A percentile compares a stretch with the other conserved stretches of the same genome.
Conservation (phyloP, 1,140 invertebrate genomes). For the Drosophila ohnishii region DNA sequence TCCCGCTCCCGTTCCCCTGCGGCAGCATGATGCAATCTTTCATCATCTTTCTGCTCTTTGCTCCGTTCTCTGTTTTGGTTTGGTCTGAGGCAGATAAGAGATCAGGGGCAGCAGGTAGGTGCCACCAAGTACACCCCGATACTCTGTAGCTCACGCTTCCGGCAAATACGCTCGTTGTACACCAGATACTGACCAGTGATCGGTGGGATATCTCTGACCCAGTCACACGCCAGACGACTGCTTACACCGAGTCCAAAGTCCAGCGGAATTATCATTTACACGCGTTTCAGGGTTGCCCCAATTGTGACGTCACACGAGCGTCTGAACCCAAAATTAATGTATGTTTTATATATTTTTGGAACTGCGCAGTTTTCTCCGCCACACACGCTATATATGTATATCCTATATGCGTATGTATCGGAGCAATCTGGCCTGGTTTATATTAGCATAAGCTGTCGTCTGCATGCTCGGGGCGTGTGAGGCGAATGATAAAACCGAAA, state of each 20-base stretch:
- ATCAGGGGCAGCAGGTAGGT: constrained; percentile 18
- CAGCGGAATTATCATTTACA: constrained; percentile 31
- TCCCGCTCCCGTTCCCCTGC: neutral
- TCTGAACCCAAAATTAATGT: constrained; percentile 23
- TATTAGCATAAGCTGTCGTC: constrained; percentile 37
- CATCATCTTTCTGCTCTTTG: constrained; percentile 52
- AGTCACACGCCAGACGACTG: constrained; percentile 20
- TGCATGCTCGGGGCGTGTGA: constrained; percentile 29
- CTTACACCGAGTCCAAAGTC: constrained; percentile 35
- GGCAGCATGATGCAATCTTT: constrained; percentile 76
- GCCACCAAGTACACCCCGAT: neutral
- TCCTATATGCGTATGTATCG: constrained; percentile 1
- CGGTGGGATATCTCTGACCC: constrained; percentile 8
- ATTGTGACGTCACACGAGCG: constrained; percentile 34
- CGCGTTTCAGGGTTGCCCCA: constrained; percentile 40
- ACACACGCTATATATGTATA: neutral
- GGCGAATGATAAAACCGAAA: constrained; percentile 33
- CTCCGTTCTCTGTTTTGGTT: constrained; percentile 28
- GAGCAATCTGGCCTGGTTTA: constrained; percentile 42
- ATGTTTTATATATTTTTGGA: constrained; percentile 29
- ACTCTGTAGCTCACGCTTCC: neutral
- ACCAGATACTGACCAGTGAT: neutral
- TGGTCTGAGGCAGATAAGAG: constrained; percentile 11
- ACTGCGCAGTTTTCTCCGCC: constrained; percentile 38
- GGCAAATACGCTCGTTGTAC: neutral